Base-by-base conservation (phyloP, 2,797 vertebrate species). In the Sphenodon punctatus region DNA sequence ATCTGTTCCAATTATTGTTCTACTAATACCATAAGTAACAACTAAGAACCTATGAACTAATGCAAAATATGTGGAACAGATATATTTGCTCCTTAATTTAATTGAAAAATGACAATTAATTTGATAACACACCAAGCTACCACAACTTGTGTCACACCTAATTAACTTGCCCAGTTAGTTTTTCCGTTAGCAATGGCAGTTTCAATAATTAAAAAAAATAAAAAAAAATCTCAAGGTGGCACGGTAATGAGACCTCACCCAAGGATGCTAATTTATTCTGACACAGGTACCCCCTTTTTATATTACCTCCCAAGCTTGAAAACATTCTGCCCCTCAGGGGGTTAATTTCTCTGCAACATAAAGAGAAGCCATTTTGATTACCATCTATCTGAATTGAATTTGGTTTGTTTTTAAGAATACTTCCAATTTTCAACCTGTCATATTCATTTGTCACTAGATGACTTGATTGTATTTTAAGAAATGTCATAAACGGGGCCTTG, bases 161-260 rank as follows among this genome's bases (percentile, higher is more conserved):
- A 95, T 95, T 95, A 94, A 89, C 75, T 89, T 91, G 82, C 36
- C 71, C 48, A 67, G 68, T 73, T 82, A 80, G 81, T 60, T 77
- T 84, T 93, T 86, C 86, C 91, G 91, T 93, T 94, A 93, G 90
- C 67, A 78, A 71, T 79, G 88, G 77, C 63, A 93, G 76, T 82
- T 90, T 88, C 84, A 92, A 82, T 71, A 91, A 92, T 88, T 89
- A 55, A 65, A 92, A 92, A 85, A 22, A 39, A 51, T 30, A 16
- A 22, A 51, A 45, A 25, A 84, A 61, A 42, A 87, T 73, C 59
- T 51, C 66, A 89, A 85, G 85, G 79, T 92, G 91, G 71, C 83
- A 78, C 41, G 27, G 80, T 89, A 93, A 94, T 83, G 78, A 82
- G 81, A 75, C 64, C 77, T 86, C 84, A 91, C 73, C 76, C 48